Evolutionary conservation across 2,113 vertebrate genomes (phyloP).

Genomic region (Scolopax mira): DNA sequence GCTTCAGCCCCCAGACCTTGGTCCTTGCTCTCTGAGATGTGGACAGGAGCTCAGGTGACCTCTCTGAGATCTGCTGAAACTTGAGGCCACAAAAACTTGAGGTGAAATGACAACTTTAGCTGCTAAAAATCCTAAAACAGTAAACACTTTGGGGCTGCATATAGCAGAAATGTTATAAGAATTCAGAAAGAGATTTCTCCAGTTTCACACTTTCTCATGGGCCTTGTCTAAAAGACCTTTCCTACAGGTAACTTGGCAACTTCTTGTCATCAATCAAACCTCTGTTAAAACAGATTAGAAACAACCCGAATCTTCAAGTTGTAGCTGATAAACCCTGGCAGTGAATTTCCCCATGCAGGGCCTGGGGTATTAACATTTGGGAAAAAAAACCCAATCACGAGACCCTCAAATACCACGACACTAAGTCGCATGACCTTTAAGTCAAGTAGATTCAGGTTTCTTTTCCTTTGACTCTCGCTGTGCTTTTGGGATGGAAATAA

Average conservation of each 20-base stretch:
- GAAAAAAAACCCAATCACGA: not conserved
- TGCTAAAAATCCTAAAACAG: not conserved
- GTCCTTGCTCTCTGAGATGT: accelerated
- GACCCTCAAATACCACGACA: not conserved
- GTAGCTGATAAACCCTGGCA: not conserved
- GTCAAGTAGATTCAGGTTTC: slow-evolving; percentile 47
- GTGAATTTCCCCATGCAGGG: not conserved
- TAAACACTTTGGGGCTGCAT: not conserved
- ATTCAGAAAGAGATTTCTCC: not conserved
- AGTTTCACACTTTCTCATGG: not conserved
- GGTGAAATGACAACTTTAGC: not conserved
- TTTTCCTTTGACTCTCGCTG: slow-evolving; percentile 3
- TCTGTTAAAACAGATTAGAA: not conserved
- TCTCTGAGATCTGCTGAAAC: not conserved
- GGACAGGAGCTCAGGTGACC: not conserved
- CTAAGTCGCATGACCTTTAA: slow-evolving; percentile 48
- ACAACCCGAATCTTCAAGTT: not conserved
- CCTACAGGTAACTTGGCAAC: not conserved
- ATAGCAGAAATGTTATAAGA: not conserved
- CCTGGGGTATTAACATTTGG: slow-evolving; percentile 17
- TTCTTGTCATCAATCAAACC: not conserved
- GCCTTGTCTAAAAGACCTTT: not conserved
- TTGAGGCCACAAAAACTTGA: not conserved
- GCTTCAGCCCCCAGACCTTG: not conserved
- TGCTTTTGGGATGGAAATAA: not conserved